Conservation (phyloP, 2,888 invertebrate species). For the Cosmorhoe ocellata region DNA sequence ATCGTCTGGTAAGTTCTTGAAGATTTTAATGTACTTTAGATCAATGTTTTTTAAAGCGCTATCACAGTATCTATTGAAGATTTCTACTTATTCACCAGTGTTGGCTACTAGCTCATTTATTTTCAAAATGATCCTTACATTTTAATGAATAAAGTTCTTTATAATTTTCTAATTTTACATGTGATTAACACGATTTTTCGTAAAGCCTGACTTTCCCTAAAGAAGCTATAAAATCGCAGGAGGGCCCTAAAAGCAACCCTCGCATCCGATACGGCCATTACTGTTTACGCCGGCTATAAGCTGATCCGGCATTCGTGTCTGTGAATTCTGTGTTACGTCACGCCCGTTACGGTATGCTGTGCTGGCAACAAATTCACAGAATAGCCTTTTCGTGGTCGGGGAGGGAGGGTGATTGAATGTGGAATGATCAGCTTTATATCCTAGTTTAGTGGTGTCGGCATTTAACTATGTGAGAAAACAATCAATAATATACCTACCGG, state of each 20-base stretch:
- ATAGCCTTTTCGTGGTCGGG: conserved; percentile 2
- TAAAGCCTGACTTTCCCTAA: conserved; percentile 7
- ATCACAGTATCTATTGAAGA: no score
- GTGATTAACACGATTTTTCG: neutral
- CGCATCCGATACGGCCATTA: conserved; percentile 44
- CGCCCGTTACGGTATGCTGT: conserved; percentile 20
- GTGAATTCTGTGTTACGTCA: conserved; percentile 31
- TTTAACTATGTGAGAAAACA: no score
- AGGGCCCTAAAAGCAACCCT: conserved; percentile 24
- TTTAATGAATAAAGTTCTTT: no score
- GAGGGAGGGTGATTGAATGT: conserved; percentile 6
- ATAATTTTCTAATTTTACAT: no score
- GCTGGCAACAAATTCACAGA: conserved; percentile 8
- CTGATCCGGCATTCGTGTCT: conserved; percentile 50
- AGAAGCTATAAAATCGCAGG: conserved; percentile 21
- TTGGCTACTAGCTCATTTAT: no score
- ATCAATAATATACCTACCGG: no score
- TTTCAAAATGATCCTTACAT: no score
- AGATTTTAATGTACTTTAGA: no score
- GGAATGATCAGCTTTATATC: conserved; percentile 16
- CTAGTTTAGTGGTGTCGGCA: neutral
- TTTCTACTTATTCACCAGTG: no score
- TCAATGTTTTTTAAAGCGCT: no score
- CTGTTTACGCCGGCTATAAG: conserved; percentile 49
- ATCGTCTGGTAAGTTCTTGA: conserved; percentile 1